These are phyloP conservation scores for Plebejus argus DNA, from an alignment of 2,888 invertebrate species.

Conservation along the genomic window DNA sequence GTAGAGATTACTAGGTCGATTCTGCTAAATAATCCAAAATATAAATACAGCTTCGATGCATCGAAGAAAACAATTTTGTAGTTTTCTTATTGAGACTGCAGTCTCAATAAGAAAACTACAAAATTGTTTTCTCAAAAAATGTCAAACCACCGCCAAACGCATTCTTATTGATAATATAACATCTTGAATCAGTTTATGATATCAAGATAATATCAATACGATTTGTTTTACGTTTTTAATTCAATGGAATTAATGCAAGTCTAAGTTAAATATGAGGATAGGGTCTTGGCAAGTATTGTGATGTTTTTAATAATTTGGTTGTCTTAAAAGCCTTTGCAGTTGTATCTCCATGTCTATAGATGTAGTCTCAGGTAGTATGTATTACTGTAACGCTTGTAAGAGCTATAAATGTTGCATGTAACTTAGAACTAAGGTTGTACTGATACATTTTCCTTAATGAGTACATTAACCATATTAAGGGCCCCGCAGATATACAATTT, in stretches of 20 bases:
- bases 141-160: not conserved
- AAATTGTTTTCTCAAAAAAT: too few relatives aligned
- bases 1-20: too few relatives aligned
- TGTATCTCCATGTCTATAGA: not conserved
- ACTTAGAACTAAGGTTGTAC: conserved; percentile 14
- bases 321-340: not conserved
- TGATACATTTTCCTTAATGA: not conserved
- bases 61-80: too few relatives aligned
- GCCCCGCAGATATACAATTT: too few relatives aligned
- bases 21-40: too few relatives aligned
- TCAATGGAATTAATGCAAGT: not conserved
- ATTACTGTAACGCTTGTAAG: not conserved
- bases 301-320: not conserved
- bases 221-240: not conserved
- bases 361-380: not conserved
- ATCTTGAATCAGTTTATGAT: not conserved
- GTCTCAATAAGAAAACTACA: too few relatives aligned
- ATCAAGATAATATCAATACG: not conserved
- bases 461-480: not conserved
- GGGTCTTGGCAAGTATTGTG: not conserved
- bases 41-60: too few relatives aligned
- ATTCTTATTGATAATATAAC: not conserved
- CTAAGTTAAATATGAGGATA: not conserved
- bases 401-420: conserved; percentile 1
- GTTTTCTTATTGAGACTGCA: too few relatives aligned